Evolutionary conservation across 2,113 vertebrate species (phyloP), one percentile per base, ranked within the genome.

Genomic region (Forbesichthys agassizii): DNA sequence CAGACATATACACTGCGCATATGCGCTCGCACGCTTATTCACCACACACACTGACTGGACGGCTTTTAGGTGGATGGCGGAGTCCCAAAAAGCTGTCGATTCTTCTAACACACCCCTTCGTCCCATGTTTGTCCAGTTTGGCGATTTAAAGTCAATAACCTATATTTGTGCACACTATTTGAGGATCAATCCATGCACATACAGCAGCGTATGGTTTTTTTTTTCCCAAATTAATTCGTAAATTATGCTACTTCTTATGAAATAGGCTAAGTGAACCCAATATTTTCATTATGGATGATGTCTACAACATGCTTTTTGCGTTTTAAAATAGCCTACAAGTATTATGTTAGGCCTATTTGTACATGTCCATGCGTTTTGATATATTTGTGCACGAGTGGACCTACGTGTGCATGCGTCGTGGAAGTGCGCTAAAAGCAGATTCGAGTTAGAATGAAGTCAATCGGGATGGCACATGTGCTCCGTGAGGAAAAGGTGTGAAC

Each of bases 31-130:
- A 42, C 36, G 36, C 36, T 42, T 42, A 42, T 42, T 78, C 76
- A 83, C 78, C 83, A 88, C 80, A 89, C 86, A 68, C 63, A 88
- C 71, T 86, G 83, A 68, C 80, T 84, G 85, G 75, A 75, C 77
- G 63, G 61, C 61, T 71, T 78, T 81, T 74, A 69, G 69, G 70
- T 84, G 77, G 86, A 83, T 68, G 71, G 80, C 75, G 82, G 85
- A 88, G 85, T 88, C 82, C 84, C 83, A 84, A 83, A 83, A 84
- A 84, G 81, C 84, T 78, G 69, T 75, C 77, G 80, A 74, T 77
- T 73, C 66, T 82, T 71, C 47, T 65, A 83, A 82, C 87, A 89
- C 87, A 82, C 83, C 76, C 88, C 64, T 80, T 76, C 64, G 68
- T 66, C 66, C 18, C 58, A 64, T 64, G 46, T 48, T 55, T 70